Conservation (phyloP, 2,113 vertebrate species). For the Calidris pugnax region DNA sequence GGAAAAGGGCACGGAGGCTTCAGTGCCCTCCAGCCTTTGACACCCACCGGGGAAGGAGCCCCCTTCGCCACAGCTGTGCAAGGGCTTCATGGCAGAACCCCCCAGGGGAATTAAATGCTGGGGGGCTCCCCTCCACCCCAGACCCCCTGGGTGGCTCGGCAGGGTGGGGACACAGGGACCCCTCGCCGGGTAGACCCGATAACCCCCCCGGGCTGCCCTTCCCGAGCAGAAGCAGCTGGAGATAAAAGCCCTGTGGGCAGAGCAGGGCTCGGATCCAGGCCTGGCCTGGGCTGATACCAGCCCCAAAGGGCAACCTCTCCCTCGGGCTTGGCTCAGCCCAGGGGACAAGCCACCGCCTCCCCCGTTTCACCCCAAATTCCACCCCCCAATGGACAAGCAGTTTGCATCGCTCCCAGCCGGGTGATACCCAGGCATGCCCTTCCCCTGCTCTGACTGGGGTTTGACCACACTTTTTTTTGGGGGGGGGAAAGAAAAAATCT, state of each 20-base stretch:
- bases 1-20: not conserved
- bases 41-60: not conserved
- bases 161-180: not conserved
- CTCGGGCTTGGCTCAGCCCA: not conserved
- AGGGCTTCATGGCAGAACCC: not conserved
- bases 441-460: not conserved
- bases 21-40: accelerated
- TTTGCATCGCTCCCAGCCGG: accelerated
- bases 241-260: not conserved
- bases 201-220: not conserved
- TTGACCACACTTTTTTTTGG: not conserved
- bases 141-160: not conserved
- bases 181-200: not conserved
- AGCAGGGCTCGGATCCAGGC: slow-evolving; percentile 9
- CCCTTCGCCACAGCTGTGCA: not conserved
- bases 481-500: too few species aligned
- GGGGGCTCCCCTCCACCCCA: not conserved
- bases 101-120: accelerated
- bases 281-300: slow-evolving; percentile 29
- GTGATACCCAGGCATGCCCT: not conserved
- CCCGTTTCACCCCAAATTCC: not conserved
- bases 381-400: not conserved
- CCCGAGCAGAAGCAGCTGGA: not conserved
- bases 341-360: accelerated
- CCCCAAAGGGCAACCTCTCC: not conserved